phyloP scores from a whole-genome alignment of 2,113 vertebrate genomes.

The Myrmecophaga tridactyla region DNA sequence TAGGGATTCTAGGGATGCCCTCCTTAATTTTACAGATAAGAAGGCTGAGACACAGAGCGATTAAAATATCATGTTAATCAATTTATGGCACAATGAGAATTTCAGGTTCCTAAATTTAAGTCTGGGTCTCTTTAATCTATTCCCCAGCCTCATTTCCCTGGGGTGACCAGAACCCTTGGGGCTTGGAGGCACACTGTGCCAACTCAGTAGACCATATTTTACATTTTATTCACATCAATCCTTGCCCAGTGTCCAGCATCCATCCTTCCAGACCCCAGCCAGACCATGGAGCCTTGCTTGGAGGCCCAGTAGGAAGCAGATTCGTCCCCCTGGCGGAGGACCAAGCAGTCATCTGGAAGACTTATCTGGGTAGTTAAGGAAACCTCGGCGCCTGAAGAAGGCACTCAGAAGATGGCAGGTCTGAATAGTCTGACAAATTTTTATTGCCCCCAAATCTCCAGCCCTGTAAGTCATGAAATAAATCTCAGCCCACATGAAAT shows the following conservation, averaged over 20 bases:
- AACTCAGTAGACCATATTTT: neutral
- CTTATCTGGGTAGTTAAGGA: constrained; percentile 68
- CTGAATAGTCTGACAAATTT: constrained; percentile 78
- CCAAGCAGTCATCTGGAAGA: constrained; percentile 58
- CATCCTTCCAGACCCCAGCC: neutral
- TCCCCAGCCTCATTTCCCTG: neutral
- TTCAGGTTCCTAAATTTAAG: neutral
- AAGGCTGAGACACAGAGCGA: neutral
- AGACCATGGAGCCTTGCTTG: neutral
- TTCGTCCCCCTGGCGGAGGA: constrained; percentile 16
- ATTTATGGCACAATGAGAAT: neutral
- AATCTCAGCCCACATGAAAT: constrained; percentile 64
- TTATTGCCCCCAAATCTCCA: constrained; percentile 75
- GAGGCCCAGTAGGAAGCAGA: neutral
- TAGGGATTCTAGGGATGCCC: neutral
- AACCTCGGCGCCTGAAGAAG: constrained; percentile 67
- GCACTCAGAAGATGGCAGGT: constrained; percentile 72
- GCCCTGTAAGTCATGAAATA: constrained; percentile 72
- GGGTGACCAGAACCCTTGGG: fast-evolving
- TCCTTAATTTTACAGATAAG: neutral
- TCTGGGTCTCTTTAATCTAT: neutral
- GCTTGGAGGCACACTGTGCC: fast-evolving
- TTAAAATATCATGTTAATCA: neutral
- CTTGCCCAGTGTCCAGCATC: neutral
- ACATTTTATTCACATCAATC: neutral